Conservation (phyloP, 1,140 invertebrate species). For the Panulirus ornatus region DNA sequence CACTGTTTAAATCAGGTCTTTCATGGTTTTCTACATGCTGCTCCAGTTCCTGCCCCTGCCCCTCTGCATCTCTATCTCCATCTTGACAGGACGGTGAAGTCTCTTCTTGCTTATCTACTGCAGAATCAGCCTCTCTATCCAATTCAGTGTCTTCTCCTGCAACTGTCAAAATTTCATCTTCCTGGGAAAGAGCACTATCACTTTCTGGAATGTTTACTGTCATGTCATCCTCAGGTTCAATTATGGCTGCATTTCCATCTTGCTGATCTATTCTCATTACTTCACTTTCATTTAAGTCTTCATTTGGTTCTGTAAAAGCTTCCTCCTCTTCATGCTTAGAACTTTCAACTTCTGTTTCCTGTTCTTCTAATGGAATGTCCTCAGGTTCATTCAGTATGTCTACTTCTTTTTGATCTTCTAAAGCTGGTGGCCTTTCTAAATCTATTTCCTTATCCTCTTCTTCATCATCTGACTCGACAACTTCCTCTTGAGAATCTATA, state of each 20-base stretch:
- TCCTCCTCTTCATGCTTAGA: constrained; percentile 21
- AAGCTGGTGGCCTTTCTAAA: neutral
- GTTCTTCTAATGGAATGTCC: neutral
- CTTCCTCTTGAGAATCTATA: constrained; percentile 28
- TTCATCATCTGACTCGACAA: neutral
- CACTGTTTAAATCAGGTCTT: neutral
- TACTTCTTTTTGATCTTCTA: neutral
- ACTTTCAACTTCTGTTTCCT: neutral
- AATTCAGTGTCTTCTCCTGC: neutral
- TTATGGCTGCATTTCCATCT: too few relatives aligned
- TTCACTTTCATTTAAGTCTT: neutral
- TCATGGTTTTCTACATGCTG: neutral
- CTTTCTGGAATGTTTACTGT: neutral
- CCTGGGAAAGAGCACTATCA: neutral
- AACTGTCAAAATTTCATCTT: neutral
- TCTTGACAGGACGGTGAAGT: neutral
- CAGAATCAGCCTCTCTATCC: neutral
- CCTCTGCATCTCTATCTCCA: neutral
- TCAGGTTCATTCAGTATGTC: too few relatives aligned
- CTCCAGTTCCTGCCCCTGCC: neutral
- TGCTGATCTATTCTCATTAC: too few relatives aligned
- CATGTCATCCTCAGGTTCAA: neutral
- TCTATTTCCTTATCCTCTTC: neutral
- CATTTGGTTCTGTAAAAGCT: neutral
- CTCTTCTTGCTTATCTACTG: neutral